A percentile compares a stretch with the other conserved stretches of the same genome.
Conservation (phyloP, 2,797 vertebrate species). For the Phoebastria nigripes region DNA sequence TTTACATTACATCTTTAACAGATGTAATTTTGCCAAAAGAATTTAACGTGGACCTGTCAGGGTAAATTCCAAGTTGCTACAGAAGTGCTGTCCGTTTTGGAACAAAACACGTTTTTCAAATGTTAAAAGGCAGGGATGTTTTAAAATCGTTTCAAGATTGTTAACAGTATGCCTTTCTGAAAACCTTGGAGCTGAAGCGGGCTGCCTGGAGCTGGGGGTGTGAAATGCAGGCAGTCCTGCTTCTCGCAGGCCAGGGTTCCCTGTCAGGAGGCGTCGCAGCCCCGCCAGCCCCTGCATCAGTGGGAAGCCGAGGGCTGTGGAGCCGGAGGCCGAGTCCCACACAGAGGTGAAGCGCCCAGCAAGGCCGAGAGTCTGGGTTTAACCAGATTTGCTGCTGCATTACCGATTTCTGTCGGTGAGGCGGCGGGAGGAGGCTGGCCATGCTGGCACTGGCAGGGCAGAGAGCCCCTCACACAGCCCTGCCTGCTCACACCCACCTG, state of each 20-base stretch:
- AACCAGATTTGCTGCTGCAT: neutral
- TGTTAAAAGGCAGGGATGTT: neutral
- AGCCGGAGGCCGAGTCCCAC: neutral
- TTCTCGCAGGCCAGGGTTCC: too few relatives aligned
- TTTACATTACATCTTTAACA: neutral
- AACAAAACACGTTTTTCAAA: neutral
- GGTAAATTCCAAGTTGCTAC: neutral
- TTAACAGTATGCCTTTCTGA: neutral
- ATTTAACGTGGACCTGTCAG: neutral
- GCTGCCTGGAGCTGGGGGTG: too few relatives aligned
- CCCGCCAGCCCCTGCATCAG: rapidly evolving
- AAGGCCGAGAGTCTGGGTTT: neutral
- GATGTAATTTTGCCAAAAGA: neutral
- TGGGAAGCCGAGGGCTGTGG: neutral
- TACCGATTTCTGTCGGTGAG: neutral
- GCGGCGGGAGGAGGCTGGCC: rapidly evolving
- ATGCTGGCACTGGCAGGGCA: neutral
- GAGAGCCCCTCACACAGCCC: neutral
- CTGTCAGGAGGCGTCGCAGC: rapidly evolving
- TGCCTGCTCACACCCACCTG: neutral
- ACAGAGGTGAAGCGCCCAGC: rapidly evolving
- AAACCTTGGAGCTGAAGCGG: neutral
- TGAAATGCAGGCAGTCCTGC: rapidly evolving
- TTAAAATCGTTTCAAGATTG: neutral
- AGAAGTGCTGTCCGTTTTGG: neutral